Conservation (phyloP, 2,113 vertebrate genomes). For the Leiothrix lutea region DNA sequence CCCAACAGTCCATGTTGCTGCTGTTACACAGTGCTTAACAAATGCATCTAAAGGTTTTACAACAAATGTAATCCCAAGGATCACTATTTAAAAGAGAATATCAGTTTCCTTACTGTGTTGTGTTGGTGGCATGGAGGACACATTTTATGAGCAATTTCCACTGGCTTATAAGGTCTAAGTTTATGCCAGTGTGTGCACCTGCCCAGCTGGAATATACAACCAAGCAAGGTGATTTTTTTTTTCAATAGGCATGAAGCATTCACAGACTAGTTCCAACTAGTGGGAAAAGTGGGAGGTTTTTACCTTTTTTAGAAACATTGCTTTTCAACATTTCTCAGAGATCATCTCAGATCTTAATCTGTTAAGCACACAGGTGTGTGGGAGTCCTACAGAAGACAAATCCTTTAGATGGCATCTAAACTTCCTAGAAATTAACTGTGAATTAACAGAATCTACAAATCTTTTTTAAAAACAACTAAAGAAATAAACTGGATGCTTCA, state of each 20-base stretch:
- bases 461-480: not conserved
- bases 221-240: not conserved
- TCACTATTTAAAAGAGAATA: not conserved
- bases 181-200: not conserved
- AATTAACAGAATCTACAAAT: not conserved
- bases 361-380: not conserved
- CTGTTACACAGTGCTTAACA: not conserved
- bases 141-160: not conserved
- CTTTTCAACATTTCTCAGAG: not conserved
- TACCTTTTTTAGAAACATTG: not conserved
- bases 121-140: not conserved
- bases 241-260: not conserved
- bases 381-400: not conserved
- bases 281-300: not conserved
- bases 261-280: not conserved
- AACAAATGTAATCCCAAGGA: not conserved
- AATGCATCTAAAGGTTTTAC: not conserved
- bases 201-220: not conserved
- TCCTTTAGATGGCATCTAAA: not conserved
- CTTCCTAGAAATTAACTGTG: not conserved
- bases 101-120: not conserved
- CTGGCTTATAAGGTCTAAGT: not conserved
- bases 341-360: not conserved
- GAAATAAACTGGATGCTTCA: not conserved
- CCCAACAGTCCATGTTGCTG: not conserved